Evolutionary conservation across 2,113 vertebrate species (phyloP), one percentile per base, ranked within the genome.

Genomic region (Okapia johnstoni): DNA sequence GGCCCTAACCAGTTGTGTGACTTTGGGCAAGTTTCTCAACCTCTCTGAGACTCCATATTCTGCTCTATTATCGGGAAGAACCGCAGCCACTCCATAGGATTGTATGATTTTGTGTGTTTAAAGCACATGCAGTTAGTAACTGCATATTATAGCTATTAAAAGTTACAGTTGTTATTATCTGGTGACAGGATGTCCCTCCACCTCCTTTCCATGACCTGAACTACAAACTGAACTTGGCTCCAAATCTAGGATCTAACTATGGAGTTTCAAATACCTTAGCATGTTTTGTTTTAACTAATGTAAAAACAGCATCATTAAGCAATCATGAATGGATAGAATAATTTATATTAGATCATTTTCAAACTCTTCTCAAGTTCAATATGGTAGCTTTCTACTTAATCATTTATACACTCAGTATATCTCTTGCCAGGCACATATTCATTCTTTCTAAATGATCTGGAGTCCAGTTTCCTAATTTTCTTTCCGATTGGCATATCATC

Each of bases 241-340:
- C 14, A 55, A 54, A 54, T 85, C 43, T 77, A 70, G 19, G 85
- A 8, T n/a, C 36, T 8, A 76, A 43, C 16, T 55, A n/a, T 26
- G 6, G 30, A 12, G 43, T 52, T 77, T 86, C 30, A 73, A 54
- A 61, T 58, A 88, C 57, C 80, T 61, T 50, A 58, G 36, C 30
- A 55, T 48, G n/a, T 23, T 90, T 92, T n/a, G 25, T 33, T 93
- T 85, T 89, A 90, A 84, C 95, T 79, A 70, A 57, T 52, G 85
- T 40, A 43, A 95, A 96, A 83, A 48, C 19, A 52, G 73, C 73
- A 43, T 61, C 46, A 30, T 66, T 87, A 83, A 57, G 28, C 1
- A 10, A 52, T 84, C 88, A 79, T 52, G 81, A 90, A 90, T 79
- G 88, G 43, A 55, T 83, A 36, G 70, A 57, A 77, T 88, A 89